Evolutionary conservation across 1,140 invertebrate genomes (phyloP), one percentile per base, ranked within the genome.

Genomic region (Pygmarrhopalites habei): DNA sequence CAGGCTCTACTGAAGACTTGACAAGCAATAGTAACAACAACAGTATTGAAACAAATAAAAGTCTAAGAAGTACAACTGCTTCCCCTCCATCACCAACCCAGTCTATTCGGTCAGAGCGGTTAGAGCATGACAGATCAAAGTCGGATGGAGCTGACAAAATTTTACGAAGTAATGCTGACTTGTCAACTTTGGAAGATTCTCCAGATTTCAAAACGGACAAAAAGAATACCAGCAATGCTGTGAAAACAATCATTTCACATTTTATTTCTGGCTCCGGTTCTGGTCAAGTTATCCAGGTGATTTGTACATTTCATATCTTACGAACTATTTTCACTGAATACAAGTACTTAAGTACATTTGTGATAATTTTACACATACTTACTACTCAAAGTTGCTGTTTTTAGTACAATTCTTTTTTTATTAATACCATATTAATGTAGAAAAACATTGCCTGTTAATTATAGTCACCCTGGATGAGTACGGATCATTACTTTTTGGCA

Each of bases 181-280:
- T n/a, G 30, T 39, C 1, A 19, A 47, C 30, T 23, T 7, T 32
- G 1, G 65, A 62, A 1, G 65, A 66, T n/a, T 17, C 43, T 2
- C 32, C 56, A 2, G 65, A 66, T 21, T 52, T 14, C 4, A 66
- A 51, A n/a, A 29, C 21, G 39, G 68, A 74, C 68, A 69, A 72
- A 63, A 69, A 70, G 60, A 32, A 47, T 23, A 64, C 53, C 19
- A 62, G 65, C n/a, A 67, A 62, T 51, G 83, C 81, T 46, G 84
- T 88, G 2, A 88, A 87, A 73, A 84, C 80, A 1, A 81, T 89
- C 46, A 75, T 89, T 2, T 85, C 83, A 14, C 82, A 86, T 62
- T 74, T 88, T 1, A 73, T 87, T 59, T 81, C 85, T 1, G 61
- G 58, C 14, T 81, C 81, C 2, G 73, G 73, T 3, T 73, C 75